Conservation (phyloP, 1,140 invertebrate genomes). For the Piezodorus guildinii region DNA sequence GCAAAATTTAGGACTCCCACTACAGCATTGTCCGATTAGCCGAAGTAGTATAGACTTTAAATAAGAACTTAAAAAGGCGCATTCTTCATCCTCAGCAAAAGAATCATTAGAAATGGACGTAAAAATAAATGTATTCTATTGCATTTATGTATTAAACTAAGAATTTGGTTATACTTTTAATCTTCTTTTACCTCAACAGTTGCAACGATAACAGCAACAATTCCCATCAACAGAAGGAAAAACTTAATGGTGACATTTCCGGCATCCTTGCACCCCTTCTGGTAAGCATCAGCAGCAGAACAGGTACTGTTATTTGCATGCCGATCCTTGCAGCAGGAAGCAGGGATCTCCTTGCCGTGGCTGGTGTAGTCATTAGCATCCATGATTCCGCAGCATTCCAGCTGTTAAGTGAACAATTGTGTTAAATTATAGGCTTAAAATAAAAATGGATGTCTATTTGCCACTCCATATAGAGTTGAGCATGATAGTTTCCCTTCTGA, state of each 20-base stretch:
- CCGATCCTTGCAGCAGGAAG: conserved; percentile 7
- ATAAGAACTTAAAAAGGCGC: no score
- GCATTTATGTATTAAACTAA: no score
- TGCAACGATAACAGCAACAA: not conserved
- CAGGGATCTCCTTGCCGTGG: not conserved
- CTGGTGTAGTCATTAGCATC: not conserved
- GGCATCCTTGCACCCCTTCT: conserved; percentile 3
- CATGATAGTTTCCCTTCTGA: no score
- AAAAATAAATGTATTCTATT: no score
- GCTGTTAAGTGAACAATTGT: not conserved
- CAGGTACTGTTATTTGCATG: not conserved
- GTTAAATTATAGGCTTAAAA: no score
- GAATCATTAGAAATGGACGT: no score
- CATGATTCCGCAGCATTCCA: conserved; percentile 12
- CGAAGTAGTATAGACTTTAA: no score
- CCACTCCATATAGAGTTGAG: no score
- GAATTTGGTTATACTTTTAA: not conserved
- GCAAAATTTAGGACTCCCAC: no score
- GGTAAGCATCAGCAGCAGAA: not conserved
- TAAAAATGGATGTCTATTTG: no score
- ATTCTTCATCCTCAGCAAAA: no score
- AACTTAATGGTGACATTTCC: not conserved
- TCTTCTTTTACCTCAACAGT: conserved; percentile 9
- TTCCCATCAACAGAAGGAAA: not conserved
- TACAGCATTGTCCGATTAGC: no score